Conservation (phyloP, 37 sponge, comb jelly and placozoan genomes). For the Dysidea cf. avara region DNA sequence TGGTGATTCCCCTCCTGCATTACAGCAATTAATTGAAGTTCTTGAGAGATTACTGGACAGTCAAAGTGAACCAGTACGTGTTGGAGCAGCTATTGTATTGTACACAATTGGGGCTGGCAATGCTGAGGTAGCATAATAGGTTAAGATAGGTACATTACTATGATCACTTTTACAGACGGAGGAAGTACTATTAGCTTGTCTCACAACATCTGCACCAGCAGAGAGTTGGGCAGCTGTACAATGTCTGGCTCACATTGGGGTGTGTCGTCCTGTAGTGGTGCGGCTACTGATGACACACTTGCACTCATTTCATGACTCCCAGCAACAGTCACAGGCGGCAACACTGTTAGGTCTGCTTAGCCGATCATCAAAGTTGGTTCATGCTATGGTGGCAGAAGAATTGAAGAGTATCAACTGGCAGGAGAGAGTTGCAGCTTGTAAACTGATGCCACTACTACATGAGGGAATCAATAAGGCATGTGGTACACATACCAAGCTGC, state of each 20-base stretch:
- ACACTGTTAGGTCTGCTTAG: constrained; percentile 46
- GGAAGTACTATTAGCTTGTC: constrained; percentile 38
- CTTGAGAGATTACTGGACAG: constrained; percentile 35
- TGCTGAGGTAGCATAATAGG: constrained; percentile 25
- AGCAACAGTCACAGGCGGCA: constrained; percentile 25
- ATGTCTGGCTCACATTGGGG: constrained; percentile 54
- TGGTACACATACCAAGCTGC: no score
- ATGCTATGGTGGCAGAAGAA: constrained; percentile 65
- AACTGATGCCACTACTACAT: constrained; percentile 42
- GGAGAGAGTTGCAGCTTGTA: constrained; percentile 66
- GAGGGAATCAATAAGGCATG: constrained; percentile 63
- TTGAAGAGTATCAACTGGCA: constrained; percentile 76
- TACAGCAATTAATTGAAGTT: not conserved
- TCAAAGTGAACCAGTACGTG: constrained; percentile 19
- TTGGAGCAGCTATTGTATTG: constrained; percentile 47
- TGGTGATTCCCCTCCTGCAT: not conserved
- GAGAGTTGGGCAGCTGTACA: constrained; percentile 80
- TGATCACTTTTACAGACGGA: constrained; percentile 6
- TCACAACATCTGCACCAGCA: constrained; percentile 6
- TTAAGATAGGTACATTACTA: not conserved
- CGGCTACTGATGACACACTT: constrained; percentile 17
- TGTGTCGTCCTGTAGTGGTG: constrained; percentile 24
- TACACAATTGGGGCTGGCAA: constrained; percentile 33
- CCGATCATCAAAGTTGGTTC: constrained; percentile 56
- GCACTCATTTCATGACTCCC: constrained; percentile 2